These are phyloP conservation scores for Amia ocellicauda DNA, from an alignment of 2,113 vertebrate genomes.

Conservation along the genomic window DNA sequence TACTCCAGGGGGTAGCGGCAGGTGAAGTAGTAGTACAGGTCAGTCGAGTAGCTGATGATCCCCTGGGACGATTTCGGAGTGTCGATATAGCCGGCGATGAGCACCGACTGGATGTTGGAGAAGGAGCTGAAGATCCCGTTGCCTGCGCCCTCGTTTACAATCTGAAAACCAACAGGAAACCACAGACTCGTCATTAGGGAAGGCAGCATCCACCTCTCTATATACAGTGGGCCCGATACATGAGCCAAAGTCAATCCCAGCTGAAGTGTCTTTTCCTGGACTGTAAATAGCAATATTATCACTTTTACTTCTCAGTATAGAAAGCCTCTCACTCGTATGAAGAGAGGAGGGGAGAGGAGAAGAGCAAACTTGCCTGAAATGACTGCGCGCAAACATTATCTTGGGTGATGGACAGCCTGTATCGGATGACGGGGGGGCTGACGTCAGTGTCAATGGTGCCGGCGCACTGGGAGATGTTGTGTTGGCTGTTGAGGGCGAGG, in stretches of 20 bases:
- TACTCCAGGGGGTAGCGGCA: constrained; percentile 72
- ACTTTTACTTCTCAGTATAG: constrained; percentile 25
- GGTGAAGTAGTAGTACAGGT: constrained; percentile 72
- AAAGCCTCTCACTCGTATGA: no score
- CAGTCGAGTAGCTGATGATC: constrained; percentile 66
- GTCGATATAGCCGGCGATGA: constrained; percentile 65
- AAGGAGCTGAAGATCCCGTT: constrained; percentile 56
- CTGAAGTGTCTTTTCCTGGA: no score
- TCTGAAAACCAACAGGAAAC: constrained; percentile 39
- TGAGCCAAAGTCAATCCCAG: no score
- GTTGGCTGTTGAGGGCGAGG: constrained; percentile 63
- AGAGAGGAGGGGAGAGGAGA: no score
- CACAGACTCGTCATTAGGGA: background rate
- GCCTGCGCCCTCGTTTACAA: constrained; percentile 58
- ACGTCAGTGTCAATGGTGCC: constrained; percentile 51
- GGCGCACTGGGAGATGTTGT: constrained; percentile 47
- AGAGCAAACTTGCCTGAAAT: constrained; percentile 44
- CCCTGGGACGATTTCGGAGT: constrained; percentile 46
- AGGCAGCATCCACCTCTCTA: background rate
- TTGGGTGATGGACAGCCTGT: constrained; percentile 52
- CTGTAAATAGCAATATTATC: background rate
- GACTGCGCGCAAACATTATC: constrained; percentile 62
- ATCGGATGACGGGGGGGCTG: constrained; percentile 58
- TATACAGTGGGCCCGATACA: no score
- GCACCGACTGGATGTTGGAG: constrained; percentile 60